Evolutionary conservation across 2,888 invertebrate genomes (phyloP), one percentile per base, ranked within the genome.

Genomic region (Drosophila prostipennis): DNA sequence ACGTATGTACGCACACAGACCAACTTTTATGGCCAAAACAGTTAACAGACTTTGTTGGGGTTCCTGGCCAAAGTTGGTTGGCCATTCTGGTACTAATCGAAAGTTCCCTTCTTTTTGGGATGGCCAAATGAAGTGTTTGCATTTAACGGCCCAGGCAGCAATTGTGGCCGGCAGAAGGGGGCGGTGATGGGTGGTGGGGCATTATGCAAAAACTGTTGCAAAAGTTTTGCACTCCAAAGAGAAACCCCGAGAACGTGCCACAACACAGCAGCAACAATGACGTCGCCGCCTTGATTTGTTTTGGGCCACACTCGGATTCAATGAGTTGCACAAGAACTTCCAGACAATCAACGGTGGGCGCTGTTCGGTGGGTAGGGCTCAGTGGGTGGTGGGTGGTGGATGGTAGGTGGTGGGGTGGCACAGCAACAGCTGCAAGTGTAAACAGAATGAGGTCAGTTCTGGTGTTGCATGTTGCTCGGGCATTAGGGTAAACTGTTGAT

Each of bases 401-500:
- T n/a, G 6, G 13, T 29, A 11, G 34, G 48, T 14, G 23, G 23
- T 29, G 26, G 48, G 54, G 60, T 52, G 40, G 48, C 16, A 5
- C 51, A 68, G 77, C 79, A 77, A 76, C 75, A 80, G 77, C 82
- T 83, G 82, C 86, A 75, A 83, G 67, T 79, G 77, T 72, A 85
- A 77, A 79, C 77, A 69, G 70, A 82, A 85, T 80, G 83, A 77
- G 82, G 82, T 86, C 82, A 86, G 79, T 79, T 57, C 67, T 75
- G 68, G 45, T 71, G 69, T 87, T 81, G 84, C 87, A 84, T 84
- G 84, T 84, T 82, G 82, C 70, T 71, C 37, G 69, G 75, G 69
- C 84, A 84, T 87, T 87, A 84, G 77, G 67, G 67, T 73, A 75
- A 80, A 78, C 84, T 87, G 85, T 84, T 84, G 84, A 84, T 84